Base-by-base conservation (phyloP, 2,797 vertebrate species). In the Siniperca scherzeri region DNA sequence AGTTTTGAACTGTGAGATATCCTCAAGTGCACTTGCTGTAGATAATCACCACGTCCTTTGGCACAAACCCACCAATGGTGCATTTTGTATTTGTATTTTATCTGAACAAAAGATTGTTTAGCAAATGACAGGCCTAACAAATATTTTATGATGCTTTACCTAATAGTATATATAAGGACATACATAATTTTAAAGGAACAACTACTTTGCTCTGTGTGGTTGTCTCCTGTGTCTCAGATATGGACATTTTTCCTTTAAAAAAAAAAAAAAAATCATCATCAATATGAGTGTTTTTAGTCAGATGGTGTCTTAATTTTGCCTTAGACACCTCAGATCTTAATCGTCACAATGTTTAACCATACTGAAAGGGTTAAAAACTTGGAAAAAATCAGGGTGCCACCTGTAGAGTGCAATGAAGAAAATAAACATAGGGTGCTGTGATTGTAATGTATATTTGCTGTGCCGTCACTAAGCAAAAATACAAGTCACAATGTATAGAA, bases 11-110 rank as follows among this genome's bases (percentile, higher is more conserved):
- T 93, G 91, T 92, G 89, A 94, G 92, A 88, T 84, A 89, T 91
- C 90, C 91, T 74, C 57, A 96, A 95, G 95, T 96, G 95, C 93
- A 94, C 93, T 96, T 96, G 91, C 89, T 94, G 89, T 92, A 91
- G 93, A 93, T 91, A 93, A 93, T 90, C 61, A 22, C 74, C 77
- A 91, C 77, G 48, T 88, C 80, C 84, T 89, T 84, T 83, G 83
- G 89, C 87, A 94, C 89, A 94, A 89, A 94, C 77, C 81, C 83
- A 89, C 81, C 48, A 1, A 90, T 50, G 77, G 92, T 92, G 92
- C 91, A 93, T 92, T 95, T 93, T 91, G 61, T 91, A 88, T 89
- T 89, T 89, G 53, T 91, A 91, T 89, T 90, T 87, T 76, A 89
- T 83, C 80, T n/a, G 52, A 83, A 90, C 74, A 86, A 91, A 87